Evolutionary conservation across 92 coral and sea anemone genomes (phyloP), one percentile per base, ranked within the genome.

Genomic region (Chrysogorgia sp.): DNA sequence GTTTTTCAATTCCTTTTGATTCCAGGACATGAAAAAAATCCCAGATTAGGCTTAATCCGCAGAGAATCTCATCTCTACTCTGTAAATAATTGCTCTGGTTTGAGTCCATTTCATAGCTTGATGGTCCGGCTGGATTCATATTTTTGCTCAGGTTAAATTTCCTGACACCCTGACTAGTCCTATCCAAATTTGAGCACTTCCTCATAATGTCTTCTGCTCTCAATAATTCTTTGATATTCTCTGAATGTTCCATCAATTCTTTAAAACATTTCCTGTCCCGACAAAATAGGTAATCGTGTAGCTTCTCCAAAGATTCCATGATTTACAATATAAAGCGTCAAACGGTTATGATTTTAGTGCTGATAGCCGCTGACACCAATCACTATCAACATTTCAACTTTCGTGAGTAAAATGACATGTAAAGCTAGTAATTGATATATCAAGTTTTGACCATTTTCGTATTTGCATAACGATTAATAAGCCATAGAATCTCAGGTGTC

Each of bases 41-140:
- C 64, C 64, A 35, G 8, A 72, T 13, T 9, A 34, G 0, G 8
- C 28, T 32, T 10, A 72, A 32, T 23, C 13, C 55, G 14, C 9
- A 14, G 6, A 72, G 26, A 5, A 72, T 40, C 2, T 55, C 65
- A 33, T 72, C 53, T 56, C 79, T 34, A 24, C 0, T 69, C 14
- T 47, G 10, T 47, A 15, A n/a, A n/a, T n/a, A n/a, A 47, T 6
- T 47, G 10, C 2, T 15, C 53, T 6, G 2, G n/a, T 15, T 47
- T 6, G 53, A 47, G 43, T 12, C 43, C n/a, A n/a, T n/a, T n/a
- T n/a, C n/a, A n/a, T n/a, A n/a, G 12, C 43, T 37, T 37, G 43
- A 4, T 47, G 53, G 53, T 47, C 17, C 7, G 6, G 6, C 5
- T 37, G 43, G 43, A 37, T n/a, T n/a, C n/a, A 37, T 4, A 12